Conservation (phyloP, 2,888 invertebrate genomes). For the Minunthozetes semirufus region DNA sequence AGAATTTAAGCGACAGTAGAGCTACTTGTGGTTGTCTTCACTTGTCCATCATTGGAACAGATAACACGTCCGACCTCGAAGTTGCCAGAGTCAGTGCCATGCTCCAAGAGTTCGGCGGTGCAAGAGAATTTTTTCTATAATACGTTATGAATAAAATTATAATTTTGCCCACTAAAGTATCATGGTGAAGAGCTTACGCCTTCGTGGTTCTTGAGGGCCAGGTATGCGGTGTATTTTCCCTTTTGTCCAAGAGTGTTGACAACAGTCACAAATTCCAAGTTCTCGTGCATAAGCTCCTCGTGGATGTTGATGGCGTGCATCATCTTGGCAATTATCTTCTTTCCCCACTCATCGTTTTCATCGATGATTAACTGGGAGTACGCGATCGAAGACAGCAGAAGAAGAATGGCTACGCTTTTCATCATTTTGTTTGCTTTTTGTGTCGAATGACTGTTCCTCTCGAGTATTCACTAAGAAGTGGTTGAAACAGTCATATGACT, state of each 20-base stretch:
- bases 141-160: background rate
- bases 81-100: background rate
- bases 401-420: background rate
- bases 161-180: background rate
- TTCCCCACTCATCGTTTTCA: constrained; percentile 13
- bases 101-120: constrained; percentile 3
- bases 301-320: constrained; percentile 34
- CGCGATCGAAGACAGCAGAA: background rate
- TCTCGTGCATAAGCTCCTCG: background rate
- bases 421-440: background rate
- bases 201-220: background rate
- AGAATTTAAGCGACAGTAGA: background rate
- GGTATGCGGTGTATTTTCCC: background rate
- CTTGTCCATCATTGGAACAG: constrained; percentile 1
- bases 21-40: background rate
- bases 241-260: background rate
- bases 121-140: background rate
- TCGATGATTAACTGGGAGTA: constrained; percentile 32
- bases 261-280: constrained; percentile 6
- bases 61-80: background rate
- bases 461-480: no score
- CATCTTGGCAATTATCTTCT: constrained; percentile 7
- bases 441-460: no score
- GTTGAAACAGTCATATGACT: no score
- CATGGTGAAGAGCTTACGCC: background rate